Evolutionary conservation across 2,888 invertebrate species (phyloP).

Genomic region (Mesorhabditis spiculigera): DNA sequence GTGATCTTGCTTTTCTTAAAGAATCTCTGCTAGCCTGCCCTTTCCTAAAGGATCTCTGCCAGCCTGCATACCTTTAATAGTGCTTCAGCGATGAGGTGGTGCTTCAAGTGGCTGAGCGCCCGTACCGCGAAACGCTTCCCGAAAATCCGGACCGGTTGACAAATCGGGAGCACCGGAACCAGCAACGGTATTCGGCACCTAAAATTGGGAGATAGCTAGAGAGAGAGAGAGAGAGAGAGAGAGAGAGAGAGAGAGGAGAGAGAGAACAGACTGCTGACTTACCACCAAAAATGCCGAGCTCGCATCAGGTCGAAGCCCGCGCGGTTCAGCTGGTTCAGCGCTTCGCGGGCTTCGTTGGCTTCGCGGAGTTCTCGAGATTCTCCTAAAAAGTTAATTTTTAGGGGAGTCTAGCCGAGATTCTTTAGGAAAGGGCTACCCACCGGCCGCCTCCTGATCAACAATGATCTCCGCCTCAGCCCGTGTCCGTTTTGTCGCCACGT

Average conservation of each 20-base stretch:
- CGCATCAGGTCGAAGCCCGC: conserved; percentile 2
- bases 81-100: background rate
- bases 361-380: background rate
- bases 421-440: background rate
- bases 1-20: background rate
- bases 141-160: background rate
- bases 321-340: background rate
- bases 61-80: background rate
- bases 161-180: background rate
- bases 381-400: background rate
- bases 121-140: background rate
- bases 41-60: background rate
- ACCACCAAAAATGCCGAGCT: conserved; percentile 5
- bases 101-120: background rate
- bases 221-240: too few species aligned
- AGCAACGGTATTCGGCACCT: background rate
- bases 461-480: background rate
- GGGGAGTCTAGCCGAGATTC: background rate
- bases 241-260: too few species aligned
- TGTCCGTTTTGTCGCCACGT: background rate
- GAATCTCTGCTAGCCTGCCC: background rate
- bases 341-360: background rate
- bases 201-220: background rate
- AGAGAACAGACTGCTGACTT: background rate
- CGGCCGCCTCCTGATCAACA: background rate